phyloP scores from a whole-genome alignment of 2,888 invertebrate genomes.

The Epinotia nisella region DNA sequence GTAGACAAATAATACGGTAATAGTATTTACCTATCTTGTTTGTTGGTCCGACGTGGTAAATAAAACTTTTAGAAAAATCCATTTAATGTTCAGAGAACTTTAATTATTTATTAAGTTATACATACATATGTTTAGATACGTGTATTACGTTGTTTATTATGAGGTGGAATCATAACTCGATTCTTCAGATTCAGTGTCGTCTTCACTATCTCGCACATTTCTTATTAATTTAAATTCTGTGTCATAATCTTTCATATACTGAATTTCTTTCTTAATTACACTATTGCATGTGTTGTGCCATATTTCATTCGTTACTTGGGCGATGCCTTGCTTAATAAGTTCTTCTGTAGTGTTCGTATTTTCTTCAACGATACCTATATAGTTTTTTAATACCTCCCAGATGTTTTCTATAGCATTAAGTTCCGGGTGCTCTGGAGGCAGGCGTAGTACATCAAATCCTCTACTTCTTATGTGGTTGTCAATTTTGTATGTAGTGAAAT shows the following conservation, averaged over 20 bases:
- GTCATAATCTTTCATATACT: constrained; percentile 17
- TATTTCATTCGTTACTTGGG: neutral
- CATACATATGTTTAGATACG: neutral
- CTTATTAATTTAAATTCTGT: neutral
- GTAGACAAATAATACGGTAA: too few relatives aligned
- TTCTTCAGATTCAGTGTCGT: neutral
- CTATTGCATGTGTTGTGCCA: neutral
- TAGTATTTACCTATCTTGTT: neutral
- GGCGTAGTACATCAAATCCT: constrained; percentile 10
- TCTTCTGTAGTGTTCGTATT: neutral
- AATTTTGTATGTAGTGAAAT: neutral
- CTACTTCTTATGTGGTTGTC: constrained; percentile 4
- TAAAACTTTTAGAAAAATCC: neutral
- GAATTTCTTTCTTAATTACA: constrained; percentile 5
- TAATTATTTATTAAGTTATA: neutral
- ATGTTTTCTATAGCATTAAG: constrained; percentile 6
- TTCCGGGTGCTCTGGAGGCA: constrained; percentile 5
- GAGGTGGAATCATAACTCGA: neutral
- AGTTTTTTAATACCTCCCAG: constrained; percentile 2
- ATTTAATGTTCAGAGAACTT: neutral
- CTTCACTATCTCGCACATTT: neutral
- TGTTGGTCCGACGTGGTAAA: neutral
- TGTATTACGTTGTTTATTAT: neutral
- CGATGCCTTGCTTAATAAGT: neutral
- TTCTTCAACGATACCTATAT: neutral